These are phyloP conservation scores for Apostichopus parvimensis DNA, from an alignment of 35 echinoderm and acorn worm genomes.

Conservation along the genomic window DNA sequence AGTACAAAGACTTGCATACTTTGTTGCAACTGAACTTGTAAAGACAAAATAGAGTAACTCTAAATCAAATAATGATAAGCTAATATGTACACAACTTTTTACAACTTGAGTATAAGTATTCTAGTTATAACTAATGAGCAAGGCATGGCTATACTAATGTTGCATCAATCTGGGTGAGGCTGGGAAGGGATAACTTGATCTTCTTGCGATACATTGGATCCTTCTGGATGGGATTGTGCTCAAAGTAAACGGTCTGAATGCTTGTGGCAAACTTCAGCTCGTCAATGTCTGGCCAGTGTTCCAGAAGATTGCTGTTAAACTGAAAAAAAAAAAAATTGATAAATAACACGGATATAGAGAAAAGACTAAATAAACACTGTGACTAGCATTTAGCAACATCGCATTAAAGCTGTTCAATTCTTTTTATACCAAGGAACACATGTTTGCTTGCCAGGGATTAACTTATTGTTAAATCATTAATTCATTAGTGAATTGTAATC, in stretches of 20 bases:
- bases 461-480: too few relatives aligned
- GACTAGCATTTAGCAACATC: too few relatives aligned
- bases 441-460: too few relatives aligned
- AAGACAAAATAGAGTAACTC: background rate
- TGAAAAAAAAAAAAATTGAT: background rate
- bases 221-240: slow-evolving; percentile 89
- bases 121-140: background rate
- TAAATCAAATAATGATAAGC: too few relatives aligned
- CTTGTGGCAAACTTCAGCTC: slow-evolving; percentile 66
- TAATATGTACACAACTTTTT: background rate
- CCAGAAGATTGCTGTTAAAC: slow-evolving; percentile 87
- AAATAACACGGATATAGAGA: too few relatives aligned
- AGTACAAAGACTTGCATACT: background rate
- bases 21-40: background rate
- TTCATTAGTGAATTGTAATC: too few relatives aligned
- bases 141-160: slow-evolving; percentile 26
- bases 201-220: slow-evolving; percentile 90
- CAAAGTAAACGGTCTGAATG: slow-evolving; percentile 90
- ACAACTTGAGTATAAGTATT: background rate
- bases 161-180: slow-evolving; percentile 88
- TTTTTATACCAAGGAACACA: too few relatives aligned
- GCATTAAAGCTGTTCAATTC: too few relatives aligned
- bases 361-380: too few relatives aligned
- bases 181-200: slow-evolving; percentile 81
- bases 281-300: slow-evolving; percentile 81